Percentiles rank a stretch among this genome's conserved stretches.
Conservation (phyloP, 2,888 invertebrate species). For the Neoscelio sp. region DNA sequence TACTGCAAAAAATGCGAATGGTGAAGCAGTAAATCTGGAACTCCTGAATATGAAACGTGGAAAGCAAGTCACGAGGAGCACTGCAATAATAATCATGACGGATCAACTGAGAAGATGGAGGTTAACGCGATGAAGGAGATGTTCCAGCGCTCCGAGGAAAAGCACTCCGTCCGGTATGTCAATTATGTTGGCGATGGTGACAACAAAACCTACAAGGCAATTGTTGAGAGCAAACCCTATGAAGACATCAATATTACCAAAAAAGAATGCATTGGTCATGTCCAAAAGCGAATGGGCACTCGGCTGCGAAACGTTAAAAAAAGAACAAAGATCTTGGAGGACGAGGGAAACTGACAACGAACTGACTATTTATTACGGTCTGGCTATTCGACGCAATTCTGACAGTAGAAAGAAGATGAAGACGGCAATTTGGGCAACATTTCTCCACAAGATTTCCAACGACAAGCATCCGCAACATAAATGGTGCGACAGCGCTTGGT, state of each 20-base stretch:
- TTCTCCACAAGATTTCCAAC: slow-evolving; percentile 24
- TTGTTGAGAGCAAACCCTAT: slow-evolving; percentile 21
- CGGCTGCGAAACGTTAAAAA: slow-evolving; percentile 49
- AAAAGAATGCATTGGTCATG: slow-evolving; percentile 28
- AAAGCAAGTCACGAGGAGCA: slow-evolving; percentile 60
- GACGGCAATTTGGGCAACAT: slow-evolving; percentile 10
- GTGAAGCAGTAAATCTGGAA: slow-evolving; percentile 60
- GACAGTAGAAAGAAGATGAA: slow-evolving; percentile 41
- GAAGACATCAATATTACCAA: slow-evolving; percentile 11
- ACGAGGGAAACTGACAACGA: slow-evolving; percentile 61
- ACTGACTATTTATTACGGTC: slow-evolving; percentile 48
- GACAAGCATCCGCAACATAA: slow-evolving; percentile 25
- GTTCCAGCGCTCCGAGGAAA: slow-evolving; percentile 60
- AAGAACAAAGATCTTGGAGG: slow-evolving; percentile 31
- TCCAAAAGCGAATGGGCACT: slow-evolving; percentile 7
- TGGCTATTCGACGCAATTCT: slow-evolving; percentile 45
- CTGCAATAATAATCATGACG: slow-evolving; percentile 67
- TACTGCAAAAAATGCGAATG: slow-evolving; percentile 62
- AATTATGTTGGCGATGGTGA: slow-evolving; percentile 67
- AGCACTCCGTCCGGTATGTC: slow-evolving; percentile 55
- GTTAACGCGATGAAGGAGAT: slow-evolving; percentile 66
- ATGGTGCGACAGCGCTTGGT: slow-evolving; percentile 59
- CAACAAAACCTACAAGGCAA: slow-evolving; percentile 53
- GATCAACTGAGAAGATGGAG: slow-evolving; percentile 69
- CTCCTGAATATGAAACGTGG: slow-evolving; percentile 64